Evolutionary conservation across 2,888 invertebrate species (phyloP).

Genomic region (Synanthedon vespiformis): DNA sequence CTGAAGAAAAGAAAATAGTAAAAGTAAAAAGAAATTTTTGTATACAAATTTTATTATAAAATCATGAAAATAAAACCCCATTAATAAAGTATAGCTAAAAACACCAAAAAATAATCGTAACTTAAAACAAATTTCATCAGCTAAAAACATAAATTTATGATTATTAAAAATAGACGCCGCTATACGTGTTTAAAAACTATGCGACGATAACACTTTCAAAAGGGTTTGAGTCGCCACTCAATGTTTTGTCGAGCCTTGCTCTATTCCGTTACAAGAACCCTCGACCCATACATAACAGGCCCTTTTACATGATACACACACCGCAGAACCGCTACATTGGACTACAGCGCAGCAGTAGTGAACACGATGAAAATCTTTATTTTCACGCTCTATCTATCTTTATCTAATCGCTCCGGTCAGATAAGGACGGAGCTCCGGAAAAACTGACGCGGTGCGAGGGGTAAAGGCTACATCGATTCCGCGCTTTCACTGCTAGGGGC

Average conservation of each 20-base stretch:
- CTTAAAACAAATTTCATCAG: too few species aligned
- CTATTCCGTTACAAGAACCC: conserved; percentile 41
- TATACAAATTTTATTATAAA: too few species aligned
- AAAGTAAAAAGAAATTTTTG: too few species aligned
- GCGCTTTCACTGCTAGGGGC: conserved; percentile 71
- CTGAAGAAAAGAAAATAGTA: too few species aligned
- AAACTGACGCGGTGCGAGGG: conserved; percentile 67
- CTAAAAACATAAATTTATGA: too few species aligned
- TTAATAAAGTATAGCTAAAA: too few species aligned
- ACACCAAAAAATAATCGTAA: too few species aligned
- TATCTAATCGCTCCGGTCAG: conserved; percentile 68
- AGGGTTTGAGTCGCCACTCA: conserved; percentile 13
- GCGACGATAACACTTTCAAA: conserved; percentile 27
- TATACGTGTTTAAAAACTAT: background rate
- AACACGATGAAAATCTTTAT: conserved; percentile 72
- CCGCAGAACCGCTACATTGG: conserved; percentile 41
- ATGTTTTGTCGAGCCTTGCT: conserved; percentile 48
- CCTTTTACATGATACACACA: conserved; percentile 43
- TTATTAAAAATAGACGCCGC: too few species aligned
- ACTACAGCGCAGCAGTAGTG: conserved; percentile 56
- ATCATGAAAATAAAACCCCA: too few species aligned
- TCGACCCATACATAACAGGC: conserved; percentile 31
- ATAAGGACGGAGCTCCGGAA: conserved; percentile 70
- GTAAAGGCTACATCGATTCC: conserved; percentile 72
- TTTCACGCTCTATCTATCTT: conserved; percentile 72